Base-by-base conservation (phyloP, 2,888 invertebrate species). In the Conistra vaccinii region DNA sequence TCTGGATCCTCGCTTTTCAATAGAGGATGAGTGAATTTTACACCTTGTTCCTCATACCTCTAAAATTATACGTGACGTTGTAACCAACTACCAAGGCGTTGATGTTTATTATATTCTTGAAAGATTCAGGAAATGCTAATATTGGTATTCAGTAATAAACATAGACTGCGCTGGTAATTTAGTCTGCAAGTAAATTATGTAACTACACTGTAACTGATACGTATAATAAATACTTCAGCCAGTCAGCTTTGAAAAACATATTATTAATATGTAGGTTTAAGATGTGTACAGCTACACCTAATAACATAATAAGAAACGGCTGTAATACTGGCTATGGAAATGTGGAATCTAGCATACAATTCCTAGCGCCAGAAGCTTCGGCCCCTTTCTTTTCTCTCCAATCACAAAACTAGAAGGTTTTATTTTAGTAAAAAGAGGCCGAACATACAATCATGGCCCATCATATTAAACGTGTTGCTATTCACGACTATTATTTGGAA, bases 351-450 rank as follows among this genome's bases (percentile, higher is more conserved):
- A 55, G 39, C 5, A 26, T 26, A 65, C 10, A 61, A 53, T 53
- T 68, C 6, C 65, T 58, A 26, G 23, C 58, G 55, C 57, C 39
- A 77, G 32, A 65, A 45, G 39, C 55, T 39, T 68, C 51, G 65
- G 1, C 61, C 66, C 17, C 55, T 67, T 75, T 45, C 29, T 62
- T 63, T 71, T 66, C 26, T 45, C 17, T 71, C n/a, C 69, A 74
- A 62, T 76, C 69, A 73, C 66, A 82, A 75, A 69, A 83, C 61
- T 68, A 68, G 60, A 81, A 74, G 80, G 84, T 80, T 78, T 77
- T 83, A 83, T 85, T 86, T 82, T 63, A 42, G 53, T 68, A 61
- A 80, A 67, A 71, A 60, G 63, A 84, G 74, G 83, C 57, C 76
- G 61, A 66, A 48, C 51, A 23, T 48, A 70, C 69, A 74, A 76